A percentile compares a stretch with the other conserved stretches of the same genome.
phyloP scores from a whole-genome alignment of 2,888 invertebrate genomes.

The Agrotis exclamationis region DNA sequence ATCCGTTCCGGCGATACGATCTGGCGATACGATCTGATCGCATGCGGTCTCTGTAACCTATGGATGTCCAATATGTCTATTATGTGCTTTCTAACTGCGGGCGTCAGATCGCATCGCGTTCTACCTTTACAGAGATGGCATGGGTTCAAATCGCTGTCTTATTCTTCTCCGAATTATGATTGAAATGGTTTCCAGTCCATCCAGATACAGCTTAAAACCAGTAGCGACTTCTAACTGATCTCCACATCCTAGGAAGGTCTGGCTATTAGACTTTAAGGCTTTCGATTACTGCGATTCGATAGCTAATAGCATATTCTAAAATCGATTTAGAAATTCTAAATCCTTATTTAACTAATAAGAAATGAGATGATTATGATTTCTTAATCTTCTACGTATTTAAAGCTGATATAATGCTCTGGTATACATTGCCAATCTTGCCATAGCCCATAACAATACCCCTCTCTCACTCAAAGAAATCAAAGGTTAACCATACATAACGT shows the following conservation, averaged over 20 bases:
- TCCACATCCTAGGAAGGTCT: neutral
- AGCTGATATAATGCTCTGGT: neutral
- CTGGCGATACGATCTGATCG: too few species aligned
- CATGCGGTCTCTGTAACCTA: too few species aligned
- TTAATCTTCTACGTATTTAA: neutral
- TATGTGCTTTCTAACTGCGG: too few species aligned
- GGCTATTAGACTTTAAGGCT: neutral
- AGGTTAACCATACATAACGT: constrained; percentile 29
- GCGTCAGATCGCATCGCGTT: too few species aligned
- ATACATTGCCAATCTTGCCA: neutral
- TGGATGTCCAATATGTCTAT: too few species aligned
- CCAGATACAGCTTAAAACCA: neutral
- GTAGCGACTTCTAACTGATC: neutral
- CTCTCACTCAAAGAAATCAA: neutral
- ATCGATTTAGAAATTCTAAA: too few species aligned
- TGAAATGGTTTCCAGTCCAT: neutral
- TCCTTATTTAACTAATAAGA: too few species aligned
- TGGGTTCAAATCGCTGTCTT: neutral
- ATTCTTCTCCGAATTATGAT: neutral
- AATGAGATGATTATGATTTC: neutral
- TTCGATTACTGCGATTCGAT: neutral
- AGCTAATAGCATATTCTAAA: too few species aligned
- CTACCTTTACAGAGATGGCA: too few species aligned
- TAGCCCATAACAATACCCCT: constrained; percentile 31
- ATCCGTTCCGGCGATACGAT: too few species aligned